Conservation (phyloP, 2,797 vertebrate species). For the Arvicola amphibius region DNA sequence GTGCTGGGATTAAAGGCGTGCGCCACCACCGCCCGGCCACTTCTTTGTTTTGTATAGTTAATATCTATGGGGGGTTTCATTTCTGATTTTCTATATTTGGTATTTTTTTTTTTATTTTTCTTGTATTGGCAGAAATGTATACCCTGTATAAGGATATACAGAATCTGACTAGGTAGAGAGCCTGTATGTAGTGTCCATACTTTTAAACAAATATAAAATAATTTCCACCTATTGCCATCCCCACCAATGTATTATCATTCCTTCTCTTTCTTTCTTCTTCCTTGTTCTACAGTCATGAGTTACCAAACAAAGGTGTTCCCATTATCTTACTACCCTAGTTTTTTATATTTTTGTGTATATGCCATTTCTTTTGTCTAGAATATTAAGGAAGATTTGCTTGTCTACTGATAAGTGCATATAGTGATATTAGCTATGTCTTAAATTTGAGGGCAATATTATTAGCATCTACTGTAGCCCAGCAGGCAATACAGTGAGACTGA, state of each 20-base stretch:
- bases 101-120: neutral
- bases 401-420: neutral
- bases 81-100: neutral
- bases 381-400: neutral
- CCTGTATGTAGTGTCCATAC: neutral
- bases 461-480: neutral
- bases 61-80: no score
- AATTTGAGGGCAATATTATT: constrained; percentile 7
- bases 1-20: no score
- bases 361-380: neutral
- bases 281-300: neutral
- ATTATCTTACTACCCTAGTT: neutral
- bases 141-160: no score
- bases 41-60: neutral
- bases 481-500: neutral
- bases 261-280: neutral
- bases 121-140: neutral
- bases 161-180: neutral
- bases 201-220: neutral
- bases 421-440: neutral
- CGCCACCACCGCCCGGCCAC: no score
- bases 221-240: no score
- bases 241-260: neutral
- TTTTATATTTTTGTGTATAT: neutral
- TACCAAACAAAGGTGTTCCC: neutral